Conservation (phyloP, 2,888 invertebrate species). For the Synergus gifuensis region DNA sequence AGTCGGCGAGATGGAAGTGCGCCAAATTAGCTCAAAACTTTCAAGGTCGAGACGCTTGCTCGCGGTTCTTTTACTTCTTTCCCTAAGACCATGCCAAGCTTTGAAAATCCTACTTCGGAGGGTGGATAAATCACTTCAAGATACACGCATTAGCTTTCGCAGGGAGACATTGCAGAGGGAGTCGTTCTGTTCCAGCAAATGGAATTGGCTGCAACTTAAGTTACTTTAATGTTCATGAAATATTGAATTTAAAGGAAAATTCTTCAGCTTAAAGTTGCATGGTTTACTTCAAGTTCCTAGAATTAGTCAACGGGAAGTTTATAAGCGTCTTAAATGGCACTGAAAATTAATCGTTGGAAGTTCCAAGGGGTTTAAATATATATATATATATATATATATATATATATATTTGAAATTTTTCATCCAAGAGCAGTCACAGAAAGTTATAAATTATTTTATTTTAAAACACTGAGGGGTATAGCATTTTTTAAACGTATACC, state of each 20-base stretch:
- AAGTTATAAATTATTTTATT: too few relatives aligned
- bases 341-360: constrained; percentile 10
- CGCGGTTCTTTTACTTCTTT: constrained; percentile 2
- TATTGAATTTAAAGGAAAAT: constrained; percentile 14
- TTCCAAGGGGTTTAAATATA: neutral
- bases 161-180: neutral
- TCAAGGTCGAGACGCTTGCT: constrained; percentile 32
- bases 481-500: too few relatives aligned
- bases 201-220: constrained; percentile 10
- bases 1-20: constrained; percentile 25
- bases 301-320: constrained; percentile 22
- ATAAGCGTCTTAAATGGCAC: constrained; percentile 25
- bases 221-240: neutral
- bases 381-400: neutral
- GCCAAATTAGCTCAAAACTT: constrained; percentile 28
- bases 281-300: constrained; percentile 3
- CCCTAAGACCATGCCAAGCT: constrained; percentile 12
- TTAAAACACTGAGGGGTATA: neutral
- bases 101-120: constrained; percentile 4
- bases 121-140: constrained; percentile 8
- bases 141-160: constrained; percentile 4
- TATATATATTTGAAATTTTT: neutral
- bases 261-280: neutral
- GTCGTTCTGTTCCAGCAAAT: neutral
- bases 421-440: neutral